Percentiles rank a stretch among this genome's conserved stretches.
Evolutionary conservation across 2,113 vertebrate genomes (phyloP).

Genomic region (Syngnathus typhle): DNA sequence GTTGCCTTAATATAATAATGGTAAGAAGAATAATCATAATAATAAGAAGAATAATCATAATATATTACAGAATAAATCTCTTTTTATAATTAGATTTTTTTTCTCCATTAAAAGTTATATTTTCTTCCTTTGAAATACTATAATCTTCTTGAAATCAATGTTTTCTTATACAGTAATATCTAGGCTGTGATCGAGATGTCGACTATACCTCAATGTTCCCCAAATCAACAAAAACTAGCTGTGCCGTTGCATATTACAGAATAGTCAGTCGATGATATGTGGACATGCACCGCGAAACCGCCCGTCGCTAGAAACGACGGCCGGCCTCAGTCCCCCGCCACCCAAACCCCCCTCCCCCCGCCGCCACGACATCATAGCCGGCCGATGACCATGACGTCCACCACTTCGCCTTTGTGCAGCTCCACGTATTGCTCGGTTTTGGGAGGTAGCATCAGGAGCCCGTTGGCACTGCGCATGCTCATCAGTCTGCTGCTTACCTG

Average conservation of each 20-base stretch:
- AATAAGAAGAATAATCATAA: constrained; percentile 78
- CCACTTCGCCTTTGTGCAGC: constrained; percentile 99
- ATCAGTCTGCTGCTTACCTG: constrained; percentile 99
- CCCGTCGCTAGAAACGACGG: constrained; percentile 59
- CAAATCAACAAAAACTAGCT: constrained; percentile 99
- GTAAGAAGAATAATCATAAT: constrained; percentile 78
- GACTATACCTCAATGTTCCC: constrained; percentile 99
- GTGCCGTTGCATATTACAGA: constrained; percentile 99
- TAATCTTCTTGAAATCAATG: constrained; percentile 89
- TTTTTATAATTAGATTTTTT: constrained; percentile 85
- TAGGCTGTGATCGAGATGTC: constrained; percentile 92
- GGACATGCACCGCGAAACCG: constrained; percentile 97
- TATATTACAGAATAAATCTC: constrained; percentile 99
- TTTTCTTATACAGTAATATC: constrained; percentile 67
- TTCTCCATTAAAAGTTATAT: constrained; percentile 80
- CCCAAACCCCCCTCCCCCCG: constrained; percentile 41
- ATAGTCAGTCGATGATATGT: constrained; percentile 99
- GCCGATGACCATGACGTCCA: constrained; percentile 98
- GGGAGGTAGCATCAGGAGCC: constrained; percentile 99
- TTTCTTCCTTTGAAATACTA: constrained; percentile 93
- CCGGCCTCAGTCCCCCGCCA: constrained; percentile 30
- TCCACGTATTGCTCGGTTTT: constrained; percentile 99
- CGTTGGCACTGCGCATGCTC: constrained; percentile 99
- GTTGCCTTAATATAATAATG: constrained; percentile 96
- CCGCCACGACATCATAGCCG: constrained; percentile 91